Base-by-base conservation (phyloP, 1,140 invertebrate genomes). In the Periplaneta americana region DNA sequence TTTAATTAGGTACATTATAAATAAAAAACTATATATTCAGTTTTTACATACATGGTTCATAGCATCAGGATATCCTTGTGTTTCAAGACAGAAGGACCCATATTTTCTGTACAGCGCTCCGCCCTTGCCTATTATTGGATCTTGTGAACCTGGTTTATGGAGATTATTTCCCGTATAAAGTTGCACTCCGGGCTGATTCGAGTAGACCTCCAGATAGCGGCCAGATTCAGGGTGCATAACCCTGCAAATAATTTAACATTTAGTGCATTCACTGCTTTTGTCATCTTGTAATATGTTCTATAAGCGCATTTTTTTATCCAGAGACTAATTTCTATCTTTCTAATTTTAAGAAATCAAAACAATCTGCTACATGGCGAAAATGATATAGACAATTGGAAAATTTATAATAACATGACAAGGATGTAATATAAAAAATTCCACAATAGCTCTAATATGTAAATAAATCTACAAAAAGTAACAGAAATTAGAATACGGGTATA, bases 21-120 rank as follows among this genome's bases (percentile, higher is more conserved):
- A n/a, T n/a, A n/a, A n/a, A n/a, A n/a, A n/a, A n/a, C n/a, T n/a
- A n/a, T n/a, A n/a, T 33, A 83, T 34, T 33, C n/a, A 76, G 33
- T 77, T 34, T 35, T 76, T 34, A 88, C 88, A 89, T 88, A 95
- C 91, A 87, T 97, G 91, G 89, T 98, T 96, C 2, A 98, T 88
- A 17, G 97, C 95, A 89, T 99, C 95, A 0, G 97, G 97, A 90
- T 94, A 98, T 85, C 95, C 96, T 88, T 98, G 97, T 0, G 97
- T 96, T 88, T 98, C 97, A 39, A 98, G 88, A 86, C 96, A 98
- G 83, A 98, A 94, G 1, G 93, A 95, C 1, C 93, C 94, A 84
- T 98, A 96, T 83, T 93, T 93, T 18, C 91, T 90, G 86, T 98
- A 98, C 0, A 87, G 85, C 0, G 88, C 88, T 17, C 92, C 92